Evolutionary conservation across 2,797 vertebrate genomes (phyloP), one percentile per base, ranked within the genome.

Genomic region (Oreortyx pictus): DNA sequence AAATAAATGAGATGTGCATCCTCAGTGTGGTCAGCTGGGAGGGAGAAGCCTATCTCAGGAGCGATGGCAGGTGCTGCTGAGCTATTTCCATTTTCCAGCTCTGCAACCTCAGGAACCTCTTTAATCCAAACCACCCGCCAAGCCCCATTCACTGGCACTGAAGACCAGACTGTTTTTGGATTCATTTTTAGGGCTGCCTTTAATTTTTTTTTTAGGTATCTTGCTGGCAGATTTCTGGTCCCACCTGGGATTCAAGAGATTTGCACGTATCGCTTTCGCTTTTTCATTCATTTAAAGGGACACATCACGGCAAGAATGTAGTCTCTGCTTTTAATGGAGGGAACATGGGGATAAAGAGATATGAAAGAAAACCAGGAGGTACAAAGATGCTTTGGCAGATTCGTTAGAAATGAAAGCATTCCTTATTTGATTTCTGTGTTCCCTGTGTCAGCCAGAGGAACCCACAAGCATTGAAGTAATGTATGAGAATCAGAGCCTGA

Each of bases 71-170:
- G 97, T 98, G 97, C 94, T 79, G 95, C 93, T 44, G 71, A 97
- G 94, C 94, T 95, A 81, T 97, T 97, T 97, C 96, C 90, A 98
- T 98, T 98, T 98, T 97, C 97, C 96, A 97, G 95, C 91, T 93
- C 95, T 91, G 95, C 96, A 96, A 56, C 95, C 96, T 96, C 95
- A 91, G 80, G 93, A 95, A 95, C 93, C 95, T 96, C 68, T 95
- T 94, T 76, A 95, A 96, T 96, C 91, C 95, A 95, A 94, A 93
- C 80, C 93, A 54, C 95, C 91, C 67, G 39, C 95, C 96, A 97
- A 96, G 94, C 80, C 70, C 54, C 65, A n/a, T 92, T 96, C 94
- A 78, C 85, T 89, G 86, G 89, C 90, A 89, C 94, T 93, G 95
- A 96, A 93, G 94, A 97, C 81, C 74, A 88, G 92, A 78, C 89